phyloP scores from a whole-genome alignment of 2,797 vertebrate species.

The Sorex maritimensis region DNA sequence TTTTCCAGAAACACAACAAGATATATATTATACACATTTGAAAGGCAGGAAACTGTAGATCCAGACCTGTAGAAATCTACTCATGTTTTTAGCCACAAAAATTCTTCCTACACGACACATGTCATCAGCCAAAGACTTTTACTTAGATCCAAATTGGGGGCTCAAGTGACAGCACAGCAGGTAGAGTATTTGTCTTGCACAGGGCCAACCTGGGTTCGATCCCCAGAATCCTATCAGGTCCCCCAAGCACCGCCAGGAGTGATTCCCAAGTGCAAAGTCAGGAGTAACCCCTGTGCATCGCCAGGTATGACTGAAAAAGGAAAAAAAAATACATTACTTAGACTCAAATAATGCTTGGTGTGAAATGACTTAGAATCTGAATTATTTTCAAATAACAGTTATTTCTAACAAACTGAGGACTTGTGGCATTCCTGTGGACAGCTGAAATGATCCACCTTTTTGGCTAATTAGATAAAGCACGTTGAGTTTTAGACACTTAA shows the following conservation, averaged over 20 bases:
- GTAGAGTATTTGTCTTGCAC: too few species aligned
- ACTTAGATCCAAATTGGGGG: background rate
- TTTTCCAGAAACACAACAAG: background rate
- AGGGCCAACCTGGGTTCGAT: too few species aligned
- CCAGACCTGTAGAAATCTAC: background rate
- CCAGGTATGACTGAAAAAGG: too few species aligned
- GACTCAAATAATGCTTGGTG: conserved; percentile 15
- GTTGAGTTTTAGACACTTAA: background rate
- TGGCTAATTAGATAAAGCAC: background rate
- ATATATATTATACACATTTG: background rate
- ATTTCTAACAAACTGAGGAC: background rate
- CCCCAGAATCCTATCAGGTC: too few species aligned
- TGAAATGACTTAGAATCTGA: background rate
- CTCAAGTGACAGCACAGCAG: too few species aligned
- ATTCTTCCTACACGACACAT: background rate
- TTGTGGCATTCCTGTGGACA: background rate
- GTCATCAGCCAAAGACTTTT: background rate
- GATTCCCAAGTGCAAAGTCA: too few species aligned
- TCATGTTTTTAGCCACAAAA: conserved; percentile 10
- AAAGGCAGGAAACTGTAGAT: conserved; percentile 30
- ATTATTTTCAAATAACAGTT: conserved; percentile 9
- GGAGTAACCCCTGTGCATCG: too few species aligned
- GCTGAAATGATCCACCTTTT: background rate
- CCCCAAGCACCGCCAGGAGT: too few species aligned
- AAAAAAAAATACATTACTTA: background rate